A percentile compares a stretch with the other conserved stretches of the same genome.
These are phyloP conservation scores for Phrynosoma blainvillii DNA, from an alignment of 2,113 vertebrate species.

Conservation along the genomic window DNA sequence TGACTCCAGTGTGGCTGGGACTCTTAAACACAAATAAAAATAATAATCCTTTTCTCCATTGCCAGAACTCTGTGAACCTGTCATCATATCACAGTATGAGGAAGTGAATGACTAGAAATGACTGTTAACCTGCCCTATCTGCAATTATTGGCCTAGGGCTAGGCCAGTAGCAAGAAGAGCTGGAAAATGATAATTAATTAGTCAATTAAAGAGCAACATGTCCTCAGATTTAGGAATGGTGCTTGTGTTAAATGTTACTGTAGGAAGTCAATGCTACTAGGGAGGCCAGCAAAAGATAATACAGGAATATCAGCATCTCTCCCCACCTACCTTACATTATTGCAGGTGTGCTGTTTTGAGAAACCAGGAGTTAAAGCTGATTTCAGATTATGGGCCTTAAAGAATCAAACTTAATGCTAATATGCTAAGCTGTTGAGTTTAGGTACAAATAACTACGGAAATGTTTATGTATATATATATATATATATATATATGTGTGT, in stretches of 20 bases:
- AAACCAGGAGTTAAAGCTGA: constrained; percentile 31
- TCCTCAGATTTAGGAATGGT: constrained; percentile 62
- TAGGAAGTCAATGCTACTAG: not conserved
- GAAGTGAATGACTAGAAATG: constrained; percentile 45
- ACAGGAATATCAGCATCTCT: not conserved
- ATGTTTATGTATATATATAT: too few species aligned
- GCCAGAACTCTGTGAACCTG: constrained; percentile 24
- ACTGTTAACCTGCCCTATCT: constrained; percentile 64
- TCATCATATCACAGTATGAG: constrained; percentile 38
- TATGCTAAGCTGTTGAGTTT: not conserved
- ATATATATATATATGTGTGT: too few species aligned
- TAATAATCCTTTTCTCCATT: constrained; percentile 25
- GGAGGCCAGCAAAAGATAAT: not conserved
- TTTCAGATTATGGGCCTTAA: constrained; percentile 41
- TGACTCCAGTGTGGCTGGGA: constrained; percentile 45
- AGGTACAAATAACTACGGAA: not conserved
- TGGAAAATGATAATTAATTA: constrained; percentile 36
- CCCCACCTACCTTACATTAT: not conserved
- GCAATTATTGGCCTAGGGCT: constrained; percentile 69
- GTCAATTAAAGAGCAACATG: constrained; percentile 58
- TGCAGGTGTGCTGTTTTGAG: not conserved
- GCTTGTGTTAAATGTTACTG: not conserved
- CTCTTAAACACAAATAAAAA: not conserved
- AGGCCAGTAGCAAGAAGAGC: constrained; percentile 56
- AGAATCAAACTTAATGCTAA: constrained; percentile 5